Percentiles rank a stretch among this genome's conserved stretches.
Evolutionary conservation across 1,140 invertebrate species (phyloP).

Genomic region (Drosophila nannoptera): DNA sequence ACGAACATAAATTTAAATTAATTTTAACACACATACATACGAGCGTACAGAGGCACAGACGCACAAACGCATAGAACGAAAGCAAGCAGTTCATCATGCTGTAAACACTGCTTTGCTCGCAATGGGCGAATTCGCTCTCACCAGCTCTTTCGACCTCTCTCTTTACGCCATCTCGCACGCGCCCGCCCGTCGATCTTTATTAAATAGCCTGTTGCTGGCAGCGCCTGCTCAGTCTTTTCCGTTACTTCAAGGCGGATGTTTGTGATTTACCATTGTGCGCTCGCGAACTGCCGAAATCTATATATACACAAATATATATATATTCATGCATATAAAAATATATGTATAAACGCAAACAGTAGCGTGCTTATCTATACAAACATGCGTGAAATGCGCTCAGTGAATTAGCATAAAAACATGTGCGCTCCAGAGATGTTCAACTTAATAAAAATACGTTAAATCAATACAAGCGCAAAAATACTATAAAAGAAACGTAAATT

Average conservation of each 20-base stretch:
- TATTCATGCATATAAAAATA: constrained; percentile 9
- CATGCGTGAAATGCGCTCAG: neutral
- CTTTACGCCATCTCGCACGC: constrained; percentile 3
- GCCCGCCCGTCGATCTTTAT: constrained; percentile 28
- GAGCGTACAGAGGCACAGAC: constrained; percentile 32
- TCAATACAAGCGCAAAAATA: constrained; percentile 15
- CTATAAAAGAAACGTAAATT: constrained; percentile 15
- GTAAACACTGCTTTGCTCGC: constrained; percentile 18
- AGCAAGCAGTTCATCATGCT: constrained; percentile 13
- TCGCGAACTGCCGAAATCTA: constrained; percentile 14
- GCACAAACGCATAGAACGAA: neutral
- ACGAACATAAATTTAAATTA: constrained; percentile 71
- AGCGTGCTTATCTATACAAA: constrained; percentile 9
- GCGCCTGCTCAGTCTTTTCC: constrained; percentile 49
- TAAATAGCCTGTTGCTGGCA: constrained; percentile 36
- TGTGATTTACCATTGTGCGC: neutral
- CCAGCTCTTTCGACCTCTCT: neutral
- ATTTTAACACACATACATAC: constrained; percentile 22
- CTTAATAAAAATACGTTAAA: constrained; percentile 13
- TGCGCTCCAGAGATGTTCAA: constrained; percentile 21
- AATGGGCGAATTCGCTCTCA: neutral
- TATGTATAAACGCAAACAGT: constrained; percentile 16
- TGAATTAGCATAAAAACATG: constrained; percentile 33
- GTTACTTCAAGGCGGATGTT: constrained; percentile 61
- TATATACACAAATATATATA: constrained; percentile 9